Conservation (phyloP, 23 tunicate genomes). For the Ascidia mentula region DNA sequence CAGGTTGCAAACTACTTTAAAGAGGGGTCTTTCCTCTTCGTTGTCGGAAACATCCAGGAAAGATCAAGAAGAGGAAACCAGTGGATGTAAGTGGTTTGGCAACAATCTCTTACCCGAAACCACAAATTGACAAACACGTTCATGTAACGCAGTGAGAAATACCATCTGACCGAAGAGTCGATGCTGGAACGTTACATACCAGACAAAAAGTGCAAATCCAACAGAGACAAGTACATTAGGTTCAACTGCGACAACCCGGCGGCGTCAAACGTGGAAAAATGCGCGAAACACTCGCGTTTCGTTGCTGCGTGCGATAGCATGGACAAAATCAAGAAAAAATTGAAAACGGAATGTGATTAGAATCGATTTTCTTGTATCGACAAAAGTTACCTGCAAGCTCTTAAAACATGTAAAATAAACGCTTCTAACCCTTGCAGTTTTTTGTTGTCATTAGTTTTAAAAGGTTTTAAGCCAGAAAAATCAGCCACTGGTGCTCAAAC, state of each 20-base stretch:
- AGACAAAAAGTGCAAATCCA: not conserved
- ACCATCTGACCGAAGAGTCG: constrained; percentile 1
- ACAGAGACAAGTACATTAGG: not conserved
- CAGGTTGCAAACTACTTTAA: not conserved
- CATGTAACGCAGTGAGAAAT: not conserved
- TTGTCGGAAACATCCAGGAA: not conserved
- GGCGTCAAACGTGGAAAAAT: not conserved
- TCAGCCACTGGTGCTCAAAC: no score
- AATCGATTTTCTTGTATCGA: no score
- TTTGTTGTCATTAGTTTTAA: no score
- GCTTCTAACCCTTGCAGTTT: no score
- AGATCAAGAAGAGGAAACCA: not conserved
- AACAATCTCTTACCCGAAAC: not conserved
- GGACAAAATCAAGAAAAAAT: not conserved
- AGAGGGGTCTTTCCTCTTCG: not conserved
- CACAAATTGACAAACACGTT: no score
- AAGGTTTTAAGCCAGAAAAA: no score
- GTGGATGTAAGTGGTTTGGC: not conserved
- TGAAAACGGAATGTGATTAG: not conserved
- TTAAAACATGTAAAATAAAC: no score
- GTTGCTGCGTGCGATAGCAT: not conserved
- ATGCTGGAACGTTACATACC: constrained; percentile 15
- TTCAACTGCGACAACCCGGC: constrained; percentile 5
- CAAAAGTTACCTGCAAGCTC: no score
- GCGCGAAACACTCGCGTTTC: not conserved